Evolutionary conservation across 2,797 vertebrate species (phyloP), one percentile per base, ranked within the genome.

Genomic region (Synaphobranchus kaupii): DNA sequence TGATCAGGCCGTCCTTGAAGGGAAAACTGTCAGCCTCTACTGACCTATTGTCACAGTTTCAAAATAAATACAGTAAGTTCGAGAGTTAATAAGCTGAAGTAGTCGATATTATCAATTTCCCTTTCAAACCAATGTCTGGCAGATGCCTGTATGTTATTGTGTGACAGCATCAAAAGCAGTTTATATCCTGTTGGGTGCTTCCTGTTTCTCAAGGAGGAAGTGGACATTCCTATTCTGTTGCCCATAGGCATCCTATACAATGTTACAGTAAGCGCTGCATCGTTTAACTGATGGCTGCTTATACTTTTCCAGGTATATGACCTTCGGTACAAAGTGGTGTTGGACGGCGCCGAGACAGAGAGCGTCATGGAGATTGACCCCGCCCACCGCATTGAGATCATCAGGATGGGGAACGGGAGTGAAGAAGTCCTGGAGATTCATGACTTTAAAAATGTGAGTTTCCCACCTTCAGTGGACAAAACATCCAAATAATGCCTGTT

Each of bases 401-500:
- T 97, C 91, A 92, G 93, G 89, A 96, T 92, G 0, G 94, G 96
- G 88, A 96, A 96, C 0, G 94, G 95, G 88, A 96, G 92, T 0
- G 95, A 96, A 83, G 96, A 96, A 86, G 95, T 96, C 88, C 90
- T 96, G 90, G 96, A 97, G 94, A 95, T 97, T 83, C 96, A 96
- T 1, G 96, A 97, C 90, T 97, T 96, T 91, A 96, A 96, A 93
- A 96, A 96, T 0, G 96, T 97, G 68, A 73, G 68, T 73, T 34
- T 34, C 28, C 28, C 68, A 3, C 68, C 31, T 28, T 71, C n/a
- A 20, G 4, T 66, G 15, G 44, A 76, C 39, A 76, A 34, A 73
- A 34, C 71, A 20, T 76, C 4, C 31, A 17, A 76, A 8, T 39
- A 20, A 76, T 39, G 39, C 34, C 9, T 6, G 15, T 76, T n/a